Base-by-base conservation (phyloP, 2,888 invertebrate genomes). In the Micoletzkya japonica region DNA sequence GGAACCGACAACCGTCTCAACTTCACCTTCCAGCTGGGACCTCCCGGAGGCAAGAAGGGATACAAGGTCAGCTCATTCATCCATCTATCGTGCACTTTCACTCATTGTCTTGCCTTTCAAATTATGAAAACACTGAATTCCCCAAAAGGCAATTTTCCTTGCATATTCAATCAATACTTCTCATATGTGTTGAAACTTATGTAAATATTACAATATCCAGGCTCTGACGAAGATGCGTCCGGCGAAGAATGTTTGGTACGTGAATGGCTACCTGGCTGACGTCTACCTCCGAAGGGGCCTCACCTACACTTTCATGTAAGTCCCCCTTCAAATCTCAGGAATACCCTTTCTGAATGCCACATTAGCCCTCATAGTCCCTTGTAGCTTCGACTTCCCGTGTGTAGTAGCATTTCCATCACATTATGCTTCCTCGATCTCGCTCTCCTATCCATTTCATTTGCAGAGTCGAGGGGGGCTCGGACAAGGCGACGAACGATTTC, bases 211-310 rank as follows among this genome's bases (percentile, higher is more conserved):
- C 17, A 10, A 34, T 24, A 58, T 75, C 17, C 70, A 76, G 74
- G 73, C 66, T 49, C 72, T 78, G 71, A 52, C 79, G 72, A 79
- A 80, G 30, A 70, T 79, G 4, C 78, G 83, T 7, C 83, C 86
- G 4, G 84, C 90, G 78, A 91, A 90, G 0, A 88, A 92, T 56
- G 91, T 93, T 17, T 95, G 94, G 93, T 95, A 94, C 87, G 92
- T 95, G 74, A 94, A 95, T 87, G 95, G 95, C 0, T 90, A 91
- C 83, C 88, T 95, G 80, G 90, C 91, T 63, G 93, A 94, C 86
- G 87, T 95, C 73, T 93, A 92, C 89, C 88, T 95, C 79, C 90
- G 93, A 73, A 88, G 95, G 68, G 94, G 94, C 0, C 88, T 93
- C 70, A 91, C 90, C 0, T 95, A 95, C 88, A 91, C 90, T 20